Evolutionary conservation across 2,888 invertebrate species (phyloP), one percentile per base, ranked within the genome.

Genomic region (Alviniconcha strummeri): DNA sequence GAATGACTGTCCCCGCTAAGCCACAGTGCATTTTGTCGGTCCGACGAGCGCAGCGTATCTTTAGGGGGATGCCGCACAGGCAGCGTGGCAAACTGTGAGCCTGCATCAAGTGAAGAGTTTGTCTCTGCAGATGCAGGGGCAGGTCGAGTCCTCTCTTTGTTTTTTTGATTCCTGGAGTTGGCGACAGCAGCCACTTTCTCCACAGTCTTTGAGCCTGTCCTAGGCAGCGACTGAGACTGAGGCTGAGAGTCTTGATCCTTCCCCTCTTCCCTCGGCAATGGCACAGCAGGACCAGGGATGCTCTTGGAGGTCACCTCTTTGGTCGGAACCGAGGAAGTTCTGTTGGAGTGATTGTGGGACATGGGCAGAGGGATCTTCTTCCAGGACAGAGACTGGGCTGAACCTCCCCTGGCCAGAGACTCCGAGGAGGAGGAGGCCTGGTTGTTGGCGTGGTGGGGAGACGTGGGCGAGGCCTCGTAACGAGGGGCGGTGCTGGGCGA

Each of bases 361-460:
- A 80, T 64, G 11, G 87, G 87, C 8, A 87, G 80, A 13, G 84
- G 85, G 72, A 87, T 85, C 56, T 85, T 85, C 78, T 87, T 87
- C 87, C 87, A 87, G 8, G 85, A 86, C 52, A 84, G 74, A 64
- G 75, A 71, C n/a, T 71, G 71, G 13, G 15, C 82, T 15, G 76
- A 77, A 6, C 54, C 54, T 55, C 64, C 54, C 56, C 82, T 76
- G 64, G 71, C n/a, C 15, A 80, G 56, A 19, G 82, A 71, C 69
- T 78, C 56, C 72, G 72, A 69, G 54, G 72, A 69, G 80, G n/a
- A 83, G 72, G 80, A 71, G 36, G 78, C 64, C 60, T 74, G 64
- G 67, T 55, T 55, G n/a, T 67, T 80, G 64, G 52, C 56, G n/a
- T 67, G 74, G 54, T 80, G 60, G 67, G 83, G 69, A 8, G 81